Base-by-base conservation (phyloP, 35 echinoderm and acorn worm genomes). In the Lytechinus variegatus region DNA sequence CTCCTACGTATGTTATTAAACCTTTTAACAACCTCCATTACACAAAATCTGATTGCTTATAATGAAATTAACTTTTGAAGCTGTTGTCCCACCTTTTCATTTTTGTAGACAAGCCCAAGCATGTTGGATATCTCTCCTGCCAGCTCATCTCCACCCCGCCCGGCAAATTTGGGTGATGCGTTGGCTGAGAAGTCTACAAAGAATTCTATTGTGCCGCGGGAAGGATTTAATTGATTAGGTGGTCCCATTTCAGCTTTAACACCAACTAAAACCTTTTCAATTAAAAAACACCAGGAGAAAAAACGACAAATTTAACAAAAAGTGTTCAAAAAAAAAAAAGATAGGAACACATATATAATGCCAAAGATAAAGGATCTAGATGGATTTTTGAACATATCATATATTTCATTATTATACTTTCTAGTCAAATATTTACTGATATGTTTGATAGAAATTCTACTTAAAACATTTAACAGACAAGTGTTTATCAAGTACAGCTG, bases 161-260 rank as follows among this genome's bases (percentile, higher is more conserved):
- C 98, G 86, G 98, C 98, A 95, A 99, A 99, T 90, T 98, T 96
- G 9, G 98, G 98, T 6, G 98, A 97, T 29, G 98, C 98, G 95
- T 98, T 99, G 27, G 98, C 98, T 66, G 98, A 99, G 86, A 98
- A 98, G 95, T 99, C 97, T 14, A 99, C 97, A 94, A 99, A 98
- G 94, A 99, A 99, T 95, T 99, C 98, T n/a, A 98, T 24, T 61
- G 90, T 95, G 33, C 98, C 98, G 61, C 95, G 93, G 19, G 95
- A 89, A 9, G 97, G 97, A 52, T 87, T 27, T 28, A 92, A 57
- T 87, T 95, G 94, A 95, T 60, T 58, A 33, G 98, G 98, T 51
- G 95, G 96, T 24, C 98, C 98, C 97, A 99, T 99, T 86, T 99
- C 98, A 5, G 98, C 98, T 96, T 99, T 99, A 3, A 99, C 96